Conservation (phyloP, 2,113 vertebrate genomes). For the Hiodon tergisus region DNA sequence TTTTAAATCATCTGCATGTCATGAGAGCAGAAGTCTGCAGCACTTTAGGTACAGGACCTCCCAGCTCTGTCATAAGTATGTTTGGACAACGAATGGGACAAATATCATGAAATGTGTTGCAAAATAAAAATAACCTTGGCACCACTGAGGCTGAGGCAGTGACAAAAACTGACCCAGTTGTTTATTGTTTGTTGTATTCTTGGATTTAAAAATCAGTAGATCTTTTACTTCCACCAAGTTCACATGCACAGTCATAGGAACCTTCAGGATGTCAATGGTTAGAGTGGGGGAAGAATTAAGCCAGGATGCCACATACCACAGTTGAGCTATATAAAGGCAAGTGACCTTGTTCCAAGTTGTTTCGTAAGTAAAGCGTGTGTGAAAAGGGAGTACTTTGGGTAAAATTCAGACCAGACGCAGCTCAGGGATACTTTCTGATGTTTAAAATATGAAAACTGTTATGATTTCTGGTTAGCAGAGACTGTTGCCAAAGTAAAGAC, state of each 20-base stretch:
- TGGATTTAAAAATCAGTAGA: not conserved
- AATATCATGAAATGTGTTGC: not conserved
- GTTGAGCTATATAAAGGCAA: no score
- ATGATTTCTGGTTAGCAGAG: constrained; percentile 1
- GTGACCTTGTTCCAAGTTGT: no score
- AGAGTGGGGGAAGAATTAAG: not conserved
- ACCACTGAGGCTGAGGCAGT: no score
- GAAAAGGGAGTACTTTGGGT: not conserved
- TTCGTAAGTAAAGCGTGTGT: not conserved
- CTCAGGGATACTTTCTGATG: constrained; percentile 2
- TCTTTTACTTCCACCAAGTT: not conserved
- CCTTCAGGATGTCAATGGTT: not conserved
- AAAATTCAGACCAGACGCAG: constrained; percentile 9
- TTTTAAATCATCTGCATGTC: not conserved
- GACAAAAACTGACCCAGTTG: not conserved
- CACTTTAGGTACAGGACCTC: not conserved
- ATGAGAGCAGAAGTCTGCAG: not conserved
- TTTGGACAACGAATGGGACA: not conserved
- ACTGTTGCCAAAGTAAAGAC: constrained; percentile 5
- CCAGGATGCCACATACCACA: no score
- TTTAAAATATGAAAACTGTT: not conserved
- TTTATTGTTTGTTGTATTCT: no score
- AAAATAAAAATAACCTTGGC: not conserved
- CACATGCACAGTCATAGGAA: not conserved
- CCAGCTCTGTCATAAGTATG: not conserved